A percentile compares a stretch with the other conserved stretches of the same genome.
These are phyloP conservation scores for Harpagoxenus sublaevis DNA, from an alignment of 2,888 invertebrate genomes.

Conservation along the genomic window DNA sequence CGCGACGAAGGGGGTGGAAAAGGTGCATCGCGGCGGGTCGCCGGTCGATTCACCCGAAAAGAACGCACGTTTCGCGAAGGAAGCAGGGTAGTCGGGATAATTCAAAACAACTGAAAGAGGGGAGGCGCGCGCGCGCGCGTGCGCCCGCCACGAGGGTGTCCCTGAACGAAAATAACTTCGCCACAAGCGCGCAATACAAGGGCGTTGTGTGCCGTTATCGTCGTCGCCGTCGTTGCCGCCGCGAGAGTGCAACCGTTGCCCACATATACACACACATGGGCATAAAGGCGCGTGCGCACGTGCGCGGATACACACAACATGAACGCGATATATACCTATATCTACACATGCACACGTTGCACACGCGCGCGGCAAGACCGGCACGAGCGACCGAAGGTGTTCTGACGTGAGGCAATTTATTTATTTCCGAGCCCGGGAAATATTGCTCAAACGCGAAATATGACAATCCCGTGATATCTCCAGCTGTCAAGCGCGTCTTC, in stretches of 20 bases:
- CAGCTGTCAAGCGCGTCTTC: slow-evolving; percentile 15
- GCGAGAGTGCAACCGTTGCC: slow-evolving; percentile 4
- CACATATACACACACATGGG: background rate
- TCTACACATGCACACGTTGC: background rate
- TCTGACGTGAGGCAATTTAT: slow-evolving; percentile 46
- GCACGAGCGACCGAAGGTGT: slow-evolving; percentile 31
- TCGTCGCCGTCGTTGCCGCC: background rate
- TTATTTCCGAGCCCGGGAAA: slow-evolving; percentile 37
- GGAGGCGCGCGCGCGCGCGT: slow-evolving; percentile 51
- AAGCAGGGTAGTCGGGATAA: slow-evolving; percentile 57
- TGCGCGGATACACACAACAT: background rate
- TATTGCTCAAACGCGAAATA: slow-evolving; percentile 21
- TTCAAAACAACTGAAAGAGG: slow-evolving; percentile 42
- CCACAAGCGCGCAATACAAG: slow-evolving; percentile 43
- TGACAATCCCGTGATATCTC: slow-evolving; percentile 32
- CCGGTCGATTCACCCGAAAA: slow-evolving; percentile 15
- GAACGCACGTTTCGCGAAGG: slow-evolving; percentile 45
- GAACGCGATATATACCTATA: background rate
- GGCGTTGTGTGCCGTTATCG: slow-evolving; percentile 22
- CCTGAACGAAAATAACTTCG: slow-evolving; percentile 59
- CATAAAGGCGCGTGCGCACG: background rate
- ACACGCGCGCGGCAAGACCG: slow-evolving; percentile 14
- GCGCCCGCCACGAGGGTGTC: slow-evolving; percentile 68
- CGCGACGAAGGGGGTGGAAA: background rate
- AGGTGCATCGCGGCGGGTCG: background rate